These are phyloP conservation scores for Ornithorhynchus anatinus DNA, from an alignment of 2,113 vertebrate genomes.

Conservation along the genomic window DNA sequence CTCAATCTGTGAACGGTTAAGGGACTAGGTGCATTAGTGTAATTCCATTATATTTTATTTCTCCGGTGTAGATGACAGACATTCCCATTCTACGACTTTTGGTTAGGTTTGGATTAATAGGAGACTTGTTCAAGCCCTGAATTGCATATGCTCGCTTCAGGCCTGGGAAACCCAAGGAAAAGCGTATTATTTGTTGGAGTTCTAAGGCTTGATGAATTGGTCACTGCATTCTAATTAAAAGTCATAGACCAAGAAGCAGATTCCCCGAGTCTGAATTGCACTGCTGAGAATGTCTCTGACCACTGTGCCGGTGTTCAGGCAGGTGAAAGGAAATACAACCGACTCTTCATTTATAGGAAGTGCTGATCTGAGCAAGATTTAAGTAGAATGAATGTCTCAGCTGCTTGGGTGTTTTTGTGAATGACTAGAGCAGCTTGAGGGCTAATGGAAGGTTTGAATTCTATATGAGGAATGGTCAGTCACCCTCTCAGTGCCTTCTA, in stretches of 20 bases:
- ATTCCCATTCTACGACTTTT: neutral
- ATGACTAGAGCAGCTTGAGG: neutral
- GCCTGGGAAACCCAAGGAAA: neutral
- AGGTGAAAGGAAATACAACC: too few species aligned
- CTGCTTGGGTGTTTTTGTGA: neutral
- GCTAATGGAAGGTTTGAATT: neutral
- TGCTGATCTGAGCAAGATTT: too few species aligned
- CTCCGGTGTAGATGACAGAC: neutral
- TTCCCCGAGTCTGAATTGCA: neutral
- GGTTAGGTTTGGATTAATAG: neutral
- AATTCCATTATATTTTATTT: neutral
- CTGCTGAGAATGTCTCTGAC: accelerated
- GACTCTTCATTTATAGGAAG: neutral
- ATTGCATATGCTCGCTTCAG: neutral
- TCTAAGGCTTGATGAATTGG: neutral
- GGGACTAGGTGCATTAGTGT: neutral
- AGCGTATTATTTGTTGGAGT: neutral
- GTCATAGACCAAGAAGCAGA: neutral
- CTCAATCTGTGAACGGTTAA: neutral
- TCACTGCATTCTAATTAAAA: neutral
- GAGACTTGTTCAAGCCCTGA: neutral
- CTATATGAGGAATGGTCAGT: neutral
- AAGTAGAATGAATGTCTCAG: neutral
- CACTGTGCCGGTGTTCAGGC: neutral
- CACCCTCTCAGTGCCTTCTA: accelerated